These are phyloP conservation scores for Aleiodes leptofemur DNA, from an alignment of 2,888 invertebrate species.

Conservation along the genomic window DNA sequence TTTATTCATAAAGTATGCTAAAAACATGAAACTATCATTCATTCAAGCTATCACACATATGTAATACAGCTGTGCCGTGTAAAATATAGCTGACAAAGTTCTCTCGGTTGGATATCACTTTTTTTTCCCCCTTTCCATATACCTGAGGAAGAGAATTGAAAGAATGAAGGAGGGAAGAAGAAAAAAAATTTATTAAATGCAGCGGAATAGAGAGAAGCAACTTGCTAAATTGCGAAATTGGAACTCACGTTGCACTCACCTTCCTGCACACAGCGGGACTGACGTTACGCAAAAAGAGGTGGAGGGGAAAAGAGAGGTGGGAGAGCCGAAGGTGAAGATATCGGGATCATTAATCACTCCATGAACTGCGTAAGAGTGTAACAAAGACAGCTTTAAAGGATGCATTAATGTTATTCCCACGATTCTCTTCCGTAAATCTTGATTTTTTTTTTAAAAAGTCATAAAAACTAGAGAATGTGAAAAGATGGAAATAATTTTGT, in stretches of 20 bases:
- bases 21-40: too few relatives aligned
- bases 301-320: conserved; percentile 3
- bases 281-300: conserved; percentile 28
- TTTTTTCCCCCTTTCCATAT: background rate
- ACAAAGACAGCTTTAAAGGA: conserved; percentile 15
- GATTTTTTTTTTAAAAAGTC: background rate
- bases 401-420: conserved; percentile 26
- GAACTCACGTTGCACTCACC: conserved; percentile 25
- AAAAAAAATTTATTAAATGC: background rate
- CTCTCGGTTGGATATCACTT: background rate
- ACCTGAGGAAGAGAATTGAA: too few relatives aligned
- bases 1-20: too few relatives aligned
- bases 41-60: too few relatives aligned
- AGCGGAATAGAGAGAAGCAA: conserved; percentile 19
- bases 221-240: conserved; percentile 36
- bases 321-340: conserved; percentile 31
- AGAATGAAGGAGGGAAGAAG: background rate
- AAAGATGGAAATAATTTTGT: too few relatives aligned
- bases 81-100: background rate
- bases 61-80: too few relatives aligned
- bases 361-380: conserved; percentile 31
- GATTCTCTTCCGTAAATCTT: conserved; percentile 22
- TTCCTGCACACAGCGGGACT: conserved; percentile 18
- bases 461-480: background rate
- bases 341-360: conserved; percentile 43